Base-by-base conservation (phyloP, 2,797 vertebrate species). In the Clarias laeviceps region DNA sequence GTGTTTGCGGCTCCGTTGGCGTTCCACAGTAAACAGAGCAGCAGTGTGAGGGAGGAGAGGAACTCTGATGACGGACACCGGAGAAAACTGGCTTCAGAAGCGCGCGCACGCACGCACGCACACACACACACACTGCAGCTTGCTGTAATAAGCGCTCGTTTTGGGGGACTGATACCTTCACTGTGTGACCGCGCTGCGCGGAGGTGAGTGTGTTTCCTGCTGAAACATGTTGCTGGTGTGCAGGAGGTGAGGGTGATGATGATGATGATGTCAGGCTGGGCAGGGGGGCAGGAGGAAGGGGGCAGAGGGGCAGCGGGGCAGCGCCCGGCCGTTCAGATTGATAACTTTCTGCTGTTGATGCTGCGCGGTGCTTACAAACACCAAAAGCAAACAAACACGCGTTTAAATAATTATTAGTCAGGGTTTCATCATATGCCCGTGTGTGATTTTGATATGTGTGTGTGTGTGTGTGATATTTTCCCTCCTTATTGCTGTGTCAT, bases 401-500 rank as follows among this genome's bases (percentile, higher is more conserved):
- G 14, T 20, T 22, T n/a, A 40, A n/a, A 79, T 61, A 37, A 37
- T n/a, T 2, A 29, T 65, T 2, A 64, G 34, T 9, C 15, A 2
- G 14, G 14, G 5, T 61, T 34, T 15, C 4, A 37, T 50, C 3
- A 34, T 61, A 8, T 79, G 76, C 15, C 27, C 3, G 34, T 24
- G 64, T 5, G 27, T 29, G 20, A n/a, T n/a, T 61, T 24, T 68
- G 54, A 27, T 73, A 59, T 24, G 64, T 54, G 54, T 59, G 74
- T 78, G 40, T 82, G 59, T 29, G 57, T 72, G 74, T 80, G 79
- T 27, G 64, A 65, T 61, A 78, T 45, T 82, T 50, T 76, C 2
- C 17, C 14, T 24, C 22, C 37, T 50, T 29, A 34, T 11, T 86
- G 86, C 86, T 87, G 86, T 87, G 86, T 87, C 86, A 87, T 87